phyloP scores from a whole-genome alignment of 2,888 invertebrate genomes.

The Sinhomidia bicolor region DNA sequence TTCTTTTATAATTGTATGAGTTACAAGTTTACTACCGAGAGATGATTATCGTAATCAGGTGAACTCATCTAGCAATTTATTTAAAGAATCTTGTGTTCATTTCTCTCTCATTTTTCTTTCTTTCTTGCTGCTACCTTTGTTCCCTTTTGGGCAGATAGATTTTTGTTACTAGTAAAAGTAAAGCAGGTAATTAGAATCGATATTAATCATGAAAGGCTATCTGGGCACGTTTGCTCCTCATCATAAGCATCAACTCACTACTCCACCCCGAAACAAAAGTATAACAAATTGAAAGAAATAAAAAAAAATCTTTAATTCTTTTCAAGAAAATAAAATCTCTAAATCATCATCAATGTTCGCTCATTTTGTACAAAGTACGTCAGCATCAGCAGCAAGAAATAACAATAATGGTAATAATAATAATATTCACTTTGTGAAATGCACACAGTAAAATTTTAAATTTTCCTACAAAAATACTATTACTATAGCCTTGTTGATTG shows the following conservation, averaged over 20 bases:
- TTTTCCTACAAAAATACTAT: no score
- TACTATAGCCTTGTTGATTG: no score
- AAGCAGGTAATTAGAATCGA: conserved; percentile 60
- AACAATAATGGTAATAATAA: no score
- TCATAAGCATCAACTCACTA: no score
- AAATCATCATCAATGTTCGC: neutral
- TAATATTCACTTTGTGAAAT: no score
- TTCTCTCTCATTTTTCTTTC: neutral
- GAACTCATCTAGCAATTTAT: neutral
- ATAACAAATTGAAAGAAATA: neutral
- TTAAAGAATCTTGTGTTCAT: neutral
- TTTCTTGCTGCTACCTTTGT: neutral
- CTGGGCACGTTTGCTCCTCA: no score
- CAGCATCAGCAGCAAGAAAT: no score
- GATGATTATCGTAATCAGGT: neutral
- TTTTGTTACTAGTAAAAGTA: conserved; percentile 28
- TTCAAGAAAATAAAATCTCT: neutral
- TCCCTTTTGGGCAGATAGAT: neutral
- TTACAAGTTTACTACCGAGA: neutral
- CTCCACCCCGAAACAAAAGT: neutral
- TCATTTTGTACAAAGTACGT: no score
- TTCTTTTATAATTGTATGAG: neutral
- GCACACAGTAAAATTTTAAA: no score
- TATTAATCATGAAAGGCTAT: neutral
- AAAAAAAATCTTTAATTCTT: neutral